Base-by-base conservation (phyloP, 2,113 vertebrate genomes). In the Sapayoa aenigma region DNA sequence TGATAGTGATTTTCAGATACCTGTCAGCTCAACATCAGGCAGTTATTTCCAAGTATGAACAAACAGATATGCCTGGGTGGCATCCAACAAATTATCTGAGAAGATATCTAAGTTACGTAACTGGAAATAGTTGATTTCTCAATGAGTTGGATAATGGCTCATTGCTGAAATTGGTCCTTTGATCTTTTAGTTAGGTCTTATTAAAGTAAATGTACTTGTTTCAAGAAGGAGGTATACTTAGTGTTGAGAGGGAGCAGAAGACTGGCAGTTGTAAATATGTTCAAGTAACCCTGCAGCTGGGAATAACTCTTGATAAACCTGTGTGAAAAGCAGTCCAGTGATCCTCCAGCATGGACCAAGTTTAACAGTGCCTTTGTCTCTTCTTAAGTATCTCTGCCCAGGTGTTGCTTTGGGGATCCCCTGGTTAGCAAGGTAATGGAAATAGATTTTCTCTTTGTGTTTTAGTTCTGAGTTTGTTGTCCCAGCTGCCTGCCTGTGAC, bases 361-460 rank as follows among this genome's bases (percentile, higher is more conserved):
- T 12, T 46, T 3, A 13, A 4, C 4, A 10, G 23, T 23, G 44
- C 22, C 35, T 44, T 44, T 50, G 9, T 9, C 18, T 37, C 52
- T 31, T 22, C 8, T 17, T 46, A 15, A 6, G 42, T 59, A 7
- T 11, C 52, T 27, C 23, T 75, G 44, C 15, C 52, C 18, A 2
- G 37, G 14, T n/a, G 52, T 39, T 52, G 44, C 44, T 58, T 27
- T 0, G 1, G 12, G 27, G 37, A 66, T 37, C 8, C 44, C 33
- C 19, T 0, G 1, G 9, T 22, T 10, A 30, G 11, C 2, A 23
- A n/a, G 47, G 27, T 8, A 39, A 23, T 11, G 27, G 27, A 39
- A 52, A 68, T 30, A 3, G 16, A 18, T 6, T 6, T 53, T 53
- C n/a, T 11, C 44, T 9, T 8, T n/a, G 33, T 52, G 24, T 7